phyloP scores from a whole-genome alignment of 2,113 vertebrate species.

The Cephalopterus ornatus region DNA sequence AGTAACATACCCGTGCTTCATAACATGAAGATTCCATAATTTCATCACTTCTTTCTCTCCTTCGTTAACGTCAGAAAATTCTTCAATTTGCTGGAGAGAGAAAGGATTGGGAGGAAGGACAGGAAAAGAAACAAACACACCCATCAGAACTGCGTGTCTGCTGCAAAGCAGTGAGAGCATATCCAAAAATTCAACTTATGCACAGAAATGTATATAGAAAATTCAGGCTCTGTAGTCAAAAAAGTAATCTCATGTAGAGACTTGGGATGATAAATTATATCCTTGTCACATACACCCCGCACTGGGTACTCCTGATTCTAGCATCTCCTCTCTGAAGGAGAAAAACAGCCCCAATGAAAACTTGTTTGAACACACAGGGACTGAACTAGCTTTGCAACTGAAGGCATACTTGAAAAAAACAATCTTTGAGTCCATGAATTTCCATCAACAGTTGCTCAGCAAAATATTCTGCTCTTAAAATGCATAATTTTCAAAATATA shows the following conservation, averaged over 20 bases:
- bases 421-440: not conserved
- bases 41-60: conserved; percentile 99
- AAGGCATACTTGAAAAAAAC: not conserved
- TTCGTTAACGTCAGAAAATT: conserved; percentile 98
- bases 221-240: not conserved
- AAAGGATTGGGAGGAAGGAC: not conserved
- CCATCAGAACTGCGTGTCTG: not conserved
- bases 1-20: conserved; percentile 90
- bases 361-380: not conserved
- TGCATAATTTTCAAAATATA: accelerated
- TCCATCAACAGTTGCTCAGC: not conserved
- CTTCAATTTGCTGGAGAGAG: conserved; percentile 90
- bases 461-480: not conserved
- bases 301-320: not conserved
- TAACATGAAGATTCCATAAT: conserved; percentile 98
- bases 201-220: not conserved
- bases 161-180: not conserved
- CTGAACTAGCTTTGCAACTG: not conserved
- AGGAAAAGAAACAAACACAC: not conserved
- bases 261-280: not conserved
- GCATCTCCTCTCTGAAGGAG: not conserved
- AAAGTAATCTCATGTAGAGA: not conserved
- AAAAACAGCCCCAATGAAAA: not conserved
- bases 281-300: not conserved
- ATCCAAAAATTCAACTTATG: not conserved